These are phyloP conservation scores for Spinus pinus DNA, from an alignment of 2,797 vertebrate genomes.

Conservation along the genomic window DNA sequence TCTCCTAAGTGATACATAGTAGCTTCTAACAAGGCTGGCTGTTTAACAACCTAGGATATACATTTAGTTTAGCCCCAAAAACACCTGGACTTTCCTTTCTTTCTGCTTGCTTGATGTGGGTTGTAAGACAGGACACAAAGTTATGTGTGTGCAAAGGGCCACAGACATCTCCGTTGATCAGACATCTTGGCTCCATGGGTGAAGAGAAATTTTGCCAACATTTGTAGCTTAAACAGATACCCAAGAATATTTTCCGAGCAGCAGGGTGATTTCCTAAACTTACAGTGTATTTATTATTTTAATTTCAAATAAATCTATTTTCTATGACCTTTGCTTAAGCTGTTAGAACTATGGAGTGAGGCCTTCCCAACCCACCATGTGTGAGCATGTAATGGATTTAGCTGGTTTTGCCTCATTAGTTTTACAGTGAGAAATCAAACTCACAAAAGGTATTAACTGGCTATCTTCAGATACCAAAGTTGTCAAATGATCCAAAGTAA, in stretches of 20 bases:
- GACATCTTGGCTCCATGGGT: accelerated
- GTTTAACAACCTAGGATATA: neutral
- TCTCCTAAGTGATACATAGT: neutral
- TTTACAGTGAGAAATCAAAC: neutral
- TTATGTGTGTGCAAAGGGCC: neutral
- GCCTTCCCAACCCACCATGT: neutral
- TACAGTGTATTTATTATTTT: neutral
- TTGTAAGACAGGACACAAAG: neutral
- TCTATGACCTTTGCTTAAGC: neutral
- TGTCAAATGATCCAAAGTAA: neutral
- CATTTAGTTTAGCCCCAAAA: neutral
- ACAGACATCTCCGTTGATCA: neutral
- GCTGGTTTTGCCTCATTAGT: neutral
- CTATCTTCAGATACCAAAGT: neutral
- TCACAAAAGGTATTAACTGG: neutral
- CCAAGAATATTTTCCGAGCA: neutral
- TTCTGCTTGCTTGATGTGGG: neutral
- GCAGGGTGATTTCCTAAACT: neutral
- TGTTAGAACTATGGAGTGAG: neutral
- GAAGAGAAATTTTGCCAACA: neutral
- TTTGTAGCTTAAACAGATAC: neutral
- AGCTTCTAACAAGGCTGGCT: neutral
- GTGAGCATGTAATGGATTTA: neutral
- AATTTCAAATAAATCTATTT: neutral
- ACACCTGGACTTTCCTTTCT: neutral